Conservation (phyloP, 2,113 vertebrate genomes). For the Aptenodytes patagonicus region DNA sequence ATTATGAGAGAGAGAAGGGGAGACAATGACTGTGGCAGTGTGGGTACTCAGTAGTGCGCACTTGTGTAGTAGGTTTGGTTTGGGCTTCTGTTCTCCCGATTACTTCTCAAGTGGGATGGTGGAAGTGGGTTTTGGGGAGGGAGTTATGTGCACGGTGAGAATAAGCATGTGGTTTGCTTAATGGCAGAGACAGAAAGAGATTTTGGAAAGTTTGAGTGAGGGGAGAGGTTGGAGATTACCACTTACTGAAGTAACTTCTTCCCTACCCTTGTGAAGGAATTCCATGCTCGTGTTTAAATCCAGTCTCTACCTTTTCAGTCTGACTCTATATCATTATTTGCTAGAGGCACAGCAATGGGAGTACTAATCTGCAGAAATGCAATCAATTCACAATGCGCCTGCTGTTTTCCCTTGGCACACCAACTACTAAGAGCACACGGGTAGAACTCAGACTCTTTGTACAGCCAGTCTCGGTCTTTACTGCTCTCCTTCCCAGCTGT, state of each 20-base stretch:
- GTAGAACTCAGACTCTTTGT: neutral
- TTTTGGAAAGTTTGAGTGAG: neutral
- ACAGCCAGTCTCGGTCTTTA: neutral
- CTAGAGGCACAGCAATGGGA: neutral
- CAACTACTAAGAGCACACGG: neutral
- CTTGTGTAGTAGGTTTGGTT: neutral
- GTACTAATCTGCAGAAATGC: neutral
- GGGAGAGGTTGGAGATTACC: neutral
- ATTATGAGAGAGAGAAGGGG: neutral
- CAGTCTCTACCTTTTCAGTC: neutral
- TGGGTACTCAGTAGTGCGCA: neutral
- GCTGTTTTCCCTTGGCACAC: neutral
- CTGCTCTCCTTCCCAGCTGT: neutral
- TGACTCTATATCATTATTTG: neutral
- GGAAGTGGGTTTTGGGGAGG: accelerated
- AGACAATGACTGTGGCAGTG: neutral
- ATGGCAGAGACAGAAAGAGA: neutral
- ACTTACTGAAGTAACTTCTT: neutral
- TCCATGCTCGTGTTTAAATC: neutral
- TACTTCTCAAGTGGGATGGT: neutral
- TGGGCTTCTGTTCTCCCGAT: neutral
- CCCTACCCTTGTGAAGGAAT: neutral
- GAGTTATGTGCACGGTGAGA: neutral
- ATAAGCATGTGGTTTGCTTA: neutral
- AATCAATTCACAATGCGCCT: neutral